Evolutionary conservation across 2,797 vertebrate genomes (phyloP).

Genomic region (Gorsachius magnificus): DNA sequence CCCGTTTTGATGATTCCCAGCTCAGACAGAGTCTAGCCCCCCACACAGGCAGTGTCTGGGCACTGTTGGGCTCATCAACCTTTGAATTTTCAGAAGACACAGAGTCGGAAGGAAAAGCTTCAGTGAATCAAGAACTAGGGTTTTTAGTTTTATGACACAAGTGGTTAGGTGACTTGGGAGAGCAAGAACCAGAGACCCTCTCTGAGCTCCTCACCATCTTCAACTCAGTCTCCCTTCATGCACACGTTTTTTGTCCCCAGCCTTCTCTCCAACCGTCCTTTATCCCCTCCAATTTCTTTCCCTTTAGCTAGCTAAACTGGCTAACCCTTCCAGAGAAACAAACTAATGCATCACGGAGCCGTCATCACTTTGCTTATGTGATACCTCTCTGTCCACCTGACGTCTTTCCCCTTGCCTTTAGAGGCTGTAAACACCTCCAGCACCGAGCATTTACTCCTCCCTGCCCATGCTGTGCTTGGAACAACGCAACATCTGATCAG

Average conservation of each 20-base stretch:
- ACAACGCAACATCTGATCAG: fast-evolving
- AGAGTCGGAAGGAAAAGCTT: background rate
- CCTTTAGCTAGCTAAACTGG: background rate
- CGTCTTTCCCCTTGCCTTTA: background rate
- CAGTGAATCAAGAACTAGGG: background rate
- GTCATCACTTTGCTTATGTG: background rate
- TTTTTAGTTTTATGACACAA: background rate
- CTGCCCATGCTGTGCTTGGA: background rate
- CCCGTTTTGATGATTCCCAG: background rate
- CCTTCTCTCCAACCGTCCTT: background rate
- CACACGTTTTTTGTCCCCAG: fast-evolving
- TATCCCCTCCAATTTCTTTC: background rate
- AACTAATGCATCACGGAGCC: background rate
- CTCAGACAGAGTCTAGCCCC: background rate
- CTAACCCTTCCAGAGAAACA: background rate
- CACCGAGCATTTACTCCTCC: background rate
- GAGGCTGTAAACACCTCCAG: background rate
- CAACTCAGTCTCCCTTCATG: fast-evolving
- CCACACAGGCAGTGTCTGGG: background rate
- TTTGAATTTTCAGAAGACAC: background rate
- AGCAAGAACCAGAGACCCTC: background rate
- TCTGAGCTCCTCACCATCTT: background rate
- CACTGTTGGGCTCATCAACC: background rate
- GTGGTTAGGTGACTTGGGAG: background rate
- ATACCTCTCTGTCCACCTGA: background rate